Conservation (phyloP, 1,140 invertebrate species). For the Chlorops oryzae region DNA sequence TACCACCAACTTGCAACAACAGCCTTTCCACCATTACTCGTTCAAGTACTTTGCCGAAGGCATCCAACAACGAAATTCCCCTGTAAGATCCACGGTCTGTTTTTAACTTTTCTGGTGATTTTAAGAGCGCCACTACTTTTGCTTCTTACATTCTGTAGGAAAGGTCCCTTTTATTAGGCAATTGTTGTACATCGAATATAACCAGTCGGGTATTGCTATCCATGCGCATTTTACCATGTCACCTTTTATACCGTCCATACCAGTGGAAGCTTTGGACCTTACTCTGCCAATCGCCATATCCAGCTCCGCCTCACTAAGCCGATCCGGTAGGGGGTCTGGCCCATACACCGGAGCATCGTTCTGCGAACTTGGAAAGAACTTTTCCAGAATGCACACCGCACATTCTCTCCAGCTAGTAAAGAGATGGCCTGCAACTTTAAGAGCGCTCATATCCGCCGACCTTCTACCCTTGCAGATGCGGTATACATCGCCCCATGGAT, state of each 20-base stretch:
- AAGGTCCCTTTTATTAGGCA: not conserved
- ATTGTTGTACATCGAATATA: not conserved
- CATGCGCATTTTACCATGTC: constrained; percentile 3
- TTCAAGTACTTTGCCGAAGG: constrained; percentile 29
- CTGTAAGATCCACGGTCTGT: constrained; percentile 23
- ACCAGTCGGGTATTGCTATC: constrained; percentile 1
- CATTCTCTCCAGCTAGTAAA: not conserved
- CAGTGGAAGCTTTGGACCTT: not conserved
- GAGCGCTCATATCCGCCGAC: not conserved
- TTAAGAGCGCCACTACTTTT: constrained; percentile 23
- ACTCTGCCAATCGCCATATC: not conserved
- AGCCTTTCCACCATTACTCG: constrained; percentile 20
- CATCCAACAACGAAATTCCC: constrained; percentile 27
- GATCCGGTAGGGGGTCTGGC: not conserved
- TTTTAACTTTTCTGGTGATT: constrained; percentile 7
- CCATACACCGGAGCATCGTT: not conserved
- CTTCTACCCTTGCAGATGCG: not conserved
- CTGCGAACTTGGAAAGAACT: constrained; percentile 1
- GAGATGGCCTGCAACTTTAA: not conserved
- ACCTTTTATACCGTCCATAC: constrained; percentile 8
- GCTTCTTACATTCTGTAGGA: constrained; percentile 17
- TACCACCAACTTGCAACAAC: too few relatives aligned
- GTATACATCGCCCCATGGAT: constrained; percentile 7
- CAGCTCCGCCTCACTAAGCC: not conserved
- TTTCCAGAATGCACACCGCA: not conserved